Conservation (phyloP, 2,888 invertebrate species). For the Drosophila nr. perissopoda region DNA sequence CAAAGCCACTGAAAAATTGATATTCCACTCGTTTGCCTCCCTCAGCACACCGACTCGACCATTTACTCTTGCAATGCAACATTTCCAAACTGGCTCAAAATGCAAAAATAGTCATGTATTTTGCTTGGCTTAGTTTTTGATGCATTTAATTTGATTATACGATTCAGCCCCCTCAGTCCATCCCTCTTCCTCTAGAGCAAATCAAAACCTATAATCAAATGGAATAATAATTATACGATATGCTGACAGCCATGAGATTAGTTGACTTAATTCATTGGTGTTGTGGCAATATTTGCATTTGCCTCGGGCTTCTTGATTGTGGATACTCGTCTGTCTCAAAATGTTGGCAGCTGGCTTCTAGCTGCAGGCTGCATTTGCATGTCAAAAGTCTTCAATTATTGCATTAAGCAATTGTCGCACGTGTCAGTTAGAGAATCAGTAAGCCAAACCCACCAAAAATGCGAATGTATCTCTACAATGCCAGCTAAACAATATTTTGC, state of each 20-base stretch:
- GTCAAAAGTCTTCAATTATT: conserved; percentile 50
- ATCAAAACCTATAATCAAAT: conserved; percentile 51
- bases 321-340: conserved; percentile 19
- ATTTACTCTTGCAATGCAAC: conserved; percentile 33
- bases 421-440: not conserved
- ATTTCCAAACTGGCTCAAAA: conserved; percentile 47
- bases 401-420: conserved; percentile 51
- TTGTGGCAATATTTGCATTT: conserved; percentile 56
- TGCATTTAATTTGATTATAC: conserved; percentile 58
- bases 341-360: conserved; percentile 3
- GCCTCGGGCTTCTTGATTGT: conserved; percentile 31
- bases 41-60: not conserved
- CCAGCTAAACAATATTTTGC: conserved; percentile 4
- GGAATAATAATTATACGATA: conserved; percentile 54
- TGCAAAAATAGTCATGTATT: conserved; percentile 34
- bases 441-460: not conserved
- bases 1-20: conserved; percentile 55
- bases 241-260: conserved; percentile 43
- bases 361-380: conserved; percentile 47
- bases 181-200: conserved; percentile 6
- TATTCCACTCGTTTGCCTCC: conserved; percentile 39
- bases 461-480: not conserved
- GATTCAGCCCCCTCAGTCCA: not conserved
- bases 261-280: conserved; percentile 51
- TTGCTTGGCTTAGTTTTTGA: conserved; percentile 30